Percentiles rank a stretch among this genome's conserved stretches.
Evolutionary conservation across 2,888 invertebrate genomes (phyloP).

Genomic region (Coelopa pilipes): DNA sequence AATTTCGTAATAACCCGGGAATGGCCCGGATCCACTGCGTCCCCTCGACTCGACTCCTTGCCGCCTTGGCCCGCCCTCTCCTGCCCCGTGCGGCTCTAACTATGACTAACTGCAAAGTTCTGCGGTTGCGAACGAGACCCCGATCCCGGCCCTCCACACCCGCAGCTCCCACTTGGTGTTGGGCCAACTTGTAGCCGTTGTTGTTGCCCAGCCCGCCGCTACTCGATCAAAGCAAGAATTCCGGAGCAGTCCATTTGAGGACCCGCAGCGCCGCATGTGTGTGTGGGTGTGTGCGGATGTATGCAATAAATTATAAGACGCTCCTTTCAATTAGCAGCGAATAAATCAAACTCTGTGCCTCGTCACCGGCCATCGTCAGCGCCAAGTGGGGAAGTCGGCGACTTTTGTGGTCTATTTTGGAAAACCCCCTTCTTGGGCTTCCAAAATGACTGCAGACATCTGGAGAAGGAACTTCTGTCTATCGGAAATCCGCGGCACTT

Average conservation of each 20-base stretch:
- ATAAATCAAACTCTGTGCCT: not conserved
- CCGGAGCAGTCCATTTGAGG: not conserved
- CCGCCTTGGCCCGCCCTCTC: not conserved
- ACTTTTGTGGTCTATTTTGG: too few species aligned
- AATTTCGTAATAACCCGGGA: slow-evolving; percentile 43
- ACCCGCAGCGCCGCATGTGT: slow-evolving; percentile 28
- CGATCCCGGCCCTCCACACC: too few species aligned
- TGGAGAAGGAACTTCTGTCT: too few species aligned
- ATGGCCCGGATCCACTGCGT: slow-evolving; percentile 20
- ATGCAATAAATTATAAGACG: slow-evolving; percentile 16
- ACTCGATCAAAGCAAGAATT: not conserved
- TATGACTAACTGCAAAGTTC: slow-evolving; percentile 30
- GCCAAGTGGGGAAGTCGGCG: too few species aligned
- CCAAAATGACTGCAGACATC: too few species aligned
- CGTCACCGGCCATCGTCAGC: too few species aligned
- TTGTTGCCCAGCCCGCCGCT: not conserved
- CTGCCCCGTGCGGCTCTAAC: not conserved
- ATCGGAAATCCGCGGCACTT: too few species aligned
- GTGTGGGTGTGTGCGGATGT: slow-evolving; percentile 17
- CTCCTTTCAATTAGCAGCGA: slow-evolving; percentile 11
- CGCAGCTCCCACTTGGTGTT: not conserved
- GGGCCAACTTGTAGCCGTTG: not conserved
- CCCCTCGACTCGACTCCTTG: not conserved
- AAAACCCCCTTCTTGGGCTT: too few species aligned
- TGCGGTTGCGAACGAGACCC: slow-evolving; percentile 30